A percentile compares a stretch with the other conserved stretches of the same genome.
Evolutionary conservation across 2,113 vertebrate genomes (phyloP).

Genomic region (Synchiropus splendidus): DNA sequence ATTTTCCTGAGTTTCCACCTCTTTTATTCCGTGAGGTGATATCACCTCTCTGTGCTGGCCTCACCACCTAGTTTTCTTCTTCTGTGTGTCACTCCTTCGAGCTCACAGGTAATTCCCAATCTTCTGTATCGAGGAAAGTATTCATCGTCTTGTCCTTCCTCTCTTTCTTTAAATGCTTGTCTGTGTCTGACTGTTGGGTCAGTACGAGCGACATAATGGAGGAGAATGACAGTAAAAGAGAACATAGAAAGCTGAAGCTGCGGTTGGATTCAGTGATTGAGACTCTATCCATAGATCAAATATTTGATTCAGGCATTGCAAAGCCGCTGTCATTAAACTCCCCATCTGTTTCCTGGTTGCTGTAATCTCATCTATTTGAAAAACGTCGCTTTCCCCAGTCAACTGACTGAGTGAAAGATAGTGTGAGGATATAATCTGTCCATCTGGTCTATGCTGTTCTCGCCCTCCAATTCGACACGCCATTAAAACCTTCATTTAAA

Average conservation of each 20-base stretch:
- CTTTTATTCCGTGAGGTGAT: constrained; percentile 10
- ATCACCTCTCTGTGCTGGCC: constrained; percentile 25
- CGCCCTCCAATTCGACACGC: too few relatives aligned
- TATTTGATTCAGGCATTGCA: too few relatives aligned
- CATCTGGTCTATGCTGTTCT: too few relatives aligned
- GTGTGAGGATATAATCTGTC: too few relatives aligned
- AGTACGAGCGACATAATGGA: background rate
- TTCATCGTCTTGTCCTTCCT: constrained; percentile 27
- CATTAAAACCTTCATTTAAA: too few relatives aligned
- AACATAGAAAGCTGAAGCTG: background rate
- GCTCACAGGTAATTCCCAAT: constrained; percentile 53
- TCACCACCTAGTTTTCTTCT: constrained; percentile 10
- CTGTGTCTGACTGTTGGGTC: too few relatives aligned
- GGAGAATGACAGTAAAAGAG: background rate
- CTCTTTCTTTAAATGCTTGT: constrained; percentile 1
- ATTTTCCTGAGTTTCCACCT: constrained; percentile 20
- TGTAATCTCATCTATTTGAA: too few relatives aligned
- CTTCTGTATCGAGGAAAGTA: constrained; percentile 41
- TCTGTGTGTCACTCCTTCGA: constrained; percentile 43
- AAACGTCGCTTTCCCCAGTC: too few relatives aligned
- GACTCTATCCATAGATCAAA: too few relatives aligned
- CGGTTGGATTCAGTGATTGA: background rate
- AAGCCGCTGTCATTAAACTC: too few relatives aligned
- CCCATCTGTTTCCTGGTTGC: too few relatives aligned
- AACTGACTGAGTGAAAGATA: too few relatives aligned